Conservation (phyloP, 1,140 invertebrate genomes). For the Caenorhabditis briggsae region DNA sequence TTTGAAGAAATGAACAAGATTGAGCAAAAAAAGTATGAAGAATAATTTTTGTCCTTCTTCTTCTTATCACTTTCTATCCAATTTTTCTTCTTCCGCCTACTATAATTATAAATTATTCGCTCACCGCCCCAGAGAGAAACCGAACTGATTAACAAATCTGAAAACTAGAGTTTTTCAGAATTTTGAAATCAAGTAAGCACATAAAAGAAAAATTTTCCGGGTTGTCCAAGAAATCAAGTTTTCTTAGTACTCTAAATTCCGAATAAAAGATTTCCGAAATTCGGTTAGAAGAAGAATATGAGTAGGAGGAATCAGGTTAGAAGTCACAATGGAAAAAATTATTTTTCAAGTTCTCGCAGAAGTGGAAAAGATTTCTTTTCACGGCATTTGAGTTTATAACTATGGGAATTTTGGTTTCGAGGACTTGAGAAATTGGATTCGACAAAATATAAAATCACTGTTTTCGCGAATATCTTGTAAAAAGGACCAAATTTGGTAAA, state of each 20-base stretch:
- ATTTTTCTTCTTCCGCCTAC: constrained; percentile 9
- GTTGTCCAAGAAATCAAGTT: neutral
- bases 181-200: neutral
- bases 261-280: neutral
- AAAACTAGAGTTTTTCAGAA: neutral
- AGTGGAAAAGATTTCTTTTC: too few species aligned
- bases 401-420: too few species aligned
- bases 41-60: neutral
- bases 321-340: too few species aligned
- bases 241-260: neutral
- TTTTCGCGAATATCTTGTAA: too few species aligned
- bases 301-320: too few species aligned
- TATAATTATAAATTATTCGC: constrained; percentile 31
- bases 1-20: neutral
- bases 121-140: neutral
- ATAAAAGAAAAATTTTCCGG: neutral
- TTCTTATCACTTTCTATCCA: neutral
- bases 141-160: neutral
- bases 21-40: neutral
- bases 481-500: too few species aligned
- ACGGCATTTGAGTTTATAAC: too few species aligned
- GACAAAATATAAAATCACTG: too few species aligned
- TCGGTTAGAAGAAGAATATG: neutral
- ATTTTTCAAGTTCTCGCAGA: too few species aligned
- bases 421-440: too few species aligned